Conservation (phyloP, 1,140 invertebrate species). For the Calycopis cecrops region DNA sequence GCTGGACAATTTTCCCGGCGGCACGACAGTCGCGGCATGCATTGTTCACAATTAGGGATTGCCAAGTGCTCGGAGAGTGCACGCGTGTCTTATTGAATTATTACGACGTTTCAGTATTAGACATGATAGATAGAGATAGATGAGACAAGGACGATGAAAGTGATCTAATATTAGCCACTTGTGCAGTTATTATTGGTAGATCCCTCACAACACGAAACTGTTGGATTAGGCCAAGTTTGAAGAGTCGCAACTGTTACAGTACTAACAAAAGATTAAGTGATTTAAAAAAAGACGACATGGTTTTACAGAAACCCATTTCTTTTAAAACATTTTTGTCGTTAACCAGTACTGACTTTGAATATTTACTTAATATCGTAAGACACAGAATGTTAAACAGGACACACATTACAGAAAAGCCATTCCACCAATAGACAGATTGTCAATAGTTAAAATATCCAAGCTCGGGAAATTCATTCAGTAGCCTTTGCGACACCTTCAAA, state of each 20-base stretch:
- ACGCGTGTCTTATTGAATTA: slow-evolving; percentile 14
- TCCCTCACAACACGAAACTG: slow-evolving; percentile 13
- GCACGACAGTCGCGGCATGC: slow-evolving; percentile 5
- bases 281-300: slow-evolving; percentile 3
- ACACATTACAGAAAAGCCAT: slow-evolving; percentile 14
- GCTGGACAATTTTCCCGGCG: too few relatives aligned
- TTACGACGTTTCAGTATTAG: slow-evolving; percentile 13
- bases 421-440: slow-evolving; percentile 10
- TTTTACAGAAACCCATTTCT: not conserved
- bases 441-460: slow-evolving; percentile 14
- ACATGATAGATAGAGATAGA: too few relatives aligned
- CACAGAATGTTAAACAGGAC: slow-evolving; percentile 12
- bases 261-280: slow-evolving; percentile 5
- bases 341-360: slow-evolving; percentile 14
- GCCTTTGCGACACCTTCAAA: slow-evolving; percentile 14
- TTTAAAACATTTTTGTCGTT: slow-evolving; percentile 15
- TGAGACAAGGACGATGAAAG: slow-evolving; percentile 11
- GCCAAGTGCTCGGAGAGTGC: slow-evolving; percentile 7
- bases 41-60: slow-evolving; percentile 17
- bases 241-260: slow-evolving; percentile 7
- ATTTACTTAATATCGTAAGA: slow-evolving; percentile 15
- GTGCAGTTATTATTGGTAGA: slow-evolving; percentile 14
- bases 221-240: slow-evolving; percentile 9
- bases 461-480: slow-evolving; percentile 13
- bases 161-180: slow-evolving; percentile 11